A percentile compares a stretch with the other conserved stretches of the same genome.
Evolutionary conservation across 2,888 invertebrate species (phyloP).

Genomic region (Schizaphis graminum): DNA sequence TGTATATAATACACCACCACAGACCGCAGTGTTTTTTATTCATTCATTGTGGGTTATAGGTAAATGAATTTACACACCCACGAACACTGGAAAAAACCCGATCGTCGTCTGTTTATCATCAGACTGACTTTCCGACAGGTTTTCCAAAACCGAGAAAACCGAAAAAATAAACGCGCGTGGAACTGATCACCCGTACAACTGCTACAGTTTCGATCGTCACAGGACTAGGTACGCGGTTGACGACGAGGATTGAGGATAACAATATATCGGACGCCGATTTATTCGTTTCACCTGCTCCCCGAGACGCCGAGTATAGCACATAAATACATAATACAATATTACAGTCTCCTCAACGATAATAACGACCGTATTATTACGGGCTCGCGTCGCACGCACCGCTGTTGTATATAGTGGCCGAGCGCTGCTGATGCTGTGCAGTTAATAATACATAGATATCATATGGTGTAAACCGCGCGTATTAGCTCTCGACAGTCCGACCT

Average conservation of each 20-base stretch:
- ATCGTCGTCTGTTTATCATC: neutral
- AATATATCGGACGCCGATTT: neutral
- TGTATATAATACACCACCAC: neutral
- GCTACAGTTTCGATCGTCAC: neutral
- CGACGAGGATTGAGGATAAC: neutral
- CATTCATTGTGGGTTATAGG: too few species aligned
- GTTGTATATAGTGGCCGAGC: neutral
- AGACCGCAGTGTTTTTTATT: neutral
- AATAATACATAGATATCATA: neutral
- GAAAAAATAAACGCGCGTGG: neutral
- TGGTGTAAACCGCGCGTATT: neutral
- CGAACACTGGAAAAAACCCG: neutral
- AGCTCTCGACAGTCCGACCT: neutral
- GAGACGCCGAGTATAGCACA: neutral
- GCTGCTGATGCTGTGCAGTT: neutral
- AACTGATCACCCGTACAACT: neutral
- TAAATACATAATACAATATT: neutral
- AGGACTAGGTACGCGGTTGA: neutral
- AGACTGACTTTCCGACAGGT: neutral
- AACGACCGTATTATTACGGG: neutral
- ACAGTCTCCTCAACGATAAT: neutral
- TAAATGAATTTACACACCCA: too few species aligned
- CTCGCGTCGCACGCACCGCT: neutral
- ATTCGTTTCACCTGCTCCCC: neutral
- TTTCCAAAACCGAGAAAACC: neutral